phyloP scores from a whole-genome alignment of 1,140 invertebrate genomes.

The Leptopilina boulardi region DNA sequence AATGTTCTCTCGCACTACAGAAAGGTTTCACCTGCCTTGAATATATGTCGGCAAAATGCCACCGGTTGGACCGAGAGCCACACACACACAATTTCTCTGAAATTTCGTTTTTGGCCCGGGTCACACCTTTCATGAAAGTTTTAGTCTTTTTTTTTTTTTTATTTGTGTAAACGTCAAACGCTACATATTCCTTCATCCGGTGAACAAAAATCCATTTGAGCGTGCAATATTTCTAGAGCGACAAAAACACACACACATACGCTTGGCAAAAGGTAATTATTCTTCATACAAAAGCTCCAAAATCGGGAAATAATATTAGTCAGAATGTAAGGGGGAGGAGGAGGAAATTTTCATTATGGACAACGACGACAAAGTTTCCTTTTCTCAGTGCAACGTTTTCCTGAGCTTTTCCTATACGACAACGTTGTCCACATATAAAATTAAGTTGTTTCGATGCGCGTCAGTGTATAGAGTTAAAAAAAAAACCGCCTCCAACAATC shows the following conservation, averaged over 20 bases:
- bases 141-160: conserved; percentile 1
- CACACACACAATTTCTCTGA: not conserved
- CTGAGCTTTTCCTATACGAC: not conserved
- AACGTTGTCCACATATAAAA: conserved; percentile 22
- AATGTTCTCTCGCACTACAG: not conserved
- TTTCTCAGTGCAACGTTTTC: not conserved
- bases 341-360: conserved; percentile 19
- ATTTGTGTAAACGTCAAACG: conserved; percentile 9
- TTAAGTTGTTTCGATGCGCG: conserved; percentile 24
- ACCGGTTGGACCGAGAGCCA: not conserved
- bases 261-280: conserved; percentile 23
- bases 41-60: not conserved
- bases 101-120: conserved; percentile 19
- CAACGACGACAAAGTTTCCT: conserved; percentile 1
- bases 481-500: conserved; percentile 13
- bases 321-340: too few relatives aligned
- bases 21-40: not conserved
- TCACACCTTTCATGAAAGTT: not conserved
- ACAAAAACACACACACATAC: too few relatives aligned
- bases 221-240: not conserved
- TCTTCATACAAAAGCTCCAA: not conserved
- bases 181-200: not conserved
- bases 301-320: not conserved
- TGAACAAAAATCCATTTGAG: not conserved
- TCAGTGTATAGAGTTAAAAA: too few relatives aligned